phyloP scores from a whole-genome alignment of 2,888 invertebrate species.

The Agrotis ipsilon region DNA sequence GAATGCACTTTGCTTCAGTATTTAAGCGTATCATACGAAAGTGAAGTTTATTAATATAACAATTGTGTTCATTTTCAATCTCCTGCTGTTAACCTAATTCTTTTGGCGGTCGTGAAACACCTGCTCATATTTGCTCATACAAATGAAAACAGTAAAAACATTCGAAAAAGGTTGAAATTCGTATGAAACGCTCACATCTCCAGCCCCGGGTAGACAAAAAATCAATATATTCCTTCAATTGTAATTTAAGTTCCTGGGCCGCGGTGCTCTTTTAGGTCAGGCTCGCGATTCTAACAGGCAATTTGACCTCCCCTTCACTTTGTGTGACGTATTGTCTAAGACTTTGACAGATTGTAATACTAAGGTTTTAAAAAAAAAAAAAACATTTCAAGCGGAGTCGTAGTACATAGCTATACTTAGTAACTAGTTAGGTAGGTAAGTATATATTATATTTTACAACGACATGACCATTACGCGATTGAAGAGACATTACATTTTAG shows the following conservation, averaged over 20 bases:
- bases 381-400: conserved; percentile 69
- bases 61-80: neutral
- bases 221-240: no score
- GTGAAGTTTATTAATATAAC: neutral
- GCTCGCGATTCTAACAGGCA: no score
- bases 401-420: conserved; percentile 68
- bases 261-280: no score
- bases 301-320: no score
- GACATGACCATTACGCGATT: conserved; percentile 48
- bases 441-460: conserved; percentile 57
- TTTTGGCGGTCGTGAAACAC: neutral
- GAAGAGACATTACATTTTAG: conserved; percentile 51
- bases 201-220: no score
- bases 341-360: conserved; percentile 8
- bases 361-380: conserved; percentile 14
- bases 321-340: neutral
- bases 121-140: neutral
- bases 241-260: no score
- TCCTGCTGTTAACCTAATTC: no score
- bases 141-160: neutral
- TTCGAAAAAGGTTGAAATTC: neutral
- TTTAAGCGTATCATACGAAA: neutral
- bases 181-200: neutral
- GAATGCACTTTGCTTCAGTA: neutral
- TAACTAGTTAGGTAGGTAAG: conserved; percentile 66